Base-by-base conservation (phyloP, 2,888 invertebrate species). In the Muschampia plurimacula region DNA sequence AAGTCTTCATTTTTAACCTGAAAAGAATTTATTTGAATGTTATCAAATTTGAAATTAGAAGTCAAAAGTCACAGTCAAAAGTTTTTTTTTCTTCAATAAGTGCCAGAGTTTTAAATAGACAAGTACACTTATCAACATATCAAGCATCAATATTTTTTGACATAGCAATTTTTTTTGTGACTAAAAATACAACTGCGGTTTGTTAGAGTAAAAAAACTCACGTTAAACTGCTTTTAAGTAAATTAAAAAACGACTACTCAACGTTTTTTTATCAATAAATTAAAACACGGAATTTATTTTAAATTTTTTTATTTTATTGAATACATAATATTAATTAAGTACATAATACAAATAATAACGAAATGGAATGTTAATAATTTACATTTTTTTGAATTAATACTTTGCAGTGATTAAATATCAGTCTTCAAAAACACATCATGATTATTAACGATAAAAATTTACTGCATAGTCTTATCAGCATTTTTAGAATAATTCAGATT, bases 1-100 rank as follows among this genome's bases (percentile, higher is more conserved):
- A 66, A 39, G 71, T 39, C 46, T 10, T 71, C 71, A 71, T 71
- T 71, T 65, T 66, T 70, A 70, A 66, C 57, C 65, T 39, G 64
- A 46, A 71, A 59, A 39, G 64, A 71, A 66, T 66, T 60, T 36
- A 66, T 39, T 71, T 71, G 59, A 71, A 66, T 65, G 44, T 46
- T 66, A 65, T 59, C 46, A 46, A 66, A 5, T 71, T 71, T 71
- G n/a, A 71, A 71, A 49, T 65, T 59, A 71, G 65, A 66, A 46
- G 8, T 8, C 41, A 65, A 22, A 46, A 44, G 36, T 49, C n/a
- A n/a, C n/a, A 46, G 8, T 8, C 41, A 65, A 22, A 46, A 44
- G 36, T 49, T n/a, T 22, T 22, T 22, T 70, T 70, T 66, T 71
- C 8, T 52, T 52, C 15, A n/a, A 39, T 36, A n/a, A 12, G 10